These are phyloP conservation scores for Hydrotaea diabolus DNA, from an alignment of 2,888 invertebrate species.

Conservation along the genomic window DNA sequence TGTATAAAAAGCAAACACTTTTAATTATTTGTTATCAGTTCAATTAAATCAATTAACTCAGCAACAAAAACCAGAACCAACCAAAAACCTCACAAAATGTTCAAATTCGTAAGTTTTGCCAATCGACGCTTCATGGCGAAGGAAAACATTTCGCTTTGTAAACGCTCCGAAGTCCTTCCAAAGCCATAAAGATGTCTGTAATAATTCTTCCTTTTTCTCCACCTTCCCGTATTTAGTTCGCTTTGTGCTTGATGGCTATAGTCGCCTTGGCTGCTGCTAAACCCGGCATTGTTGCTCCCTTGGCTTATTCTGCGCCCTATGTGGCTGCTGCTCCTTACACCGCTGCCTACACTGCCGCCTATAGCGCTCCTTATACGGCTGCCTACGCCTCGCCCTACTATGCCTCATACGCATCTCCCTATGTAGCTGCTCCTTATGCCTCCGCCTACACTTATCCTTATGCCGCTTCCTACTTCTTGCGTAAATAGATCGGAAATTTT, in stretches of 20 bases:
- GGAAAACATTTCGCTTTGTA: no score
- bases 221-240: constrained; percentile 48
- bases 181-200: neutral
- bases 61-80: constrained; percentile 25
- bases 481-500: constrained; percentile 48
- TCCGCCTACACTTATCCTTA: constrained; percentile 64
- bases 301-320: constrained; percentile 69
- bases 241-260: constrained; percentile 69
- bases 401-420: constrained; percentile 73
- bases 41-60: constrained; percentile 41
- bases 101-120: constrained; percentile 69
- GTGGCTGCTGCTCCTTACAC: constrained; percentile 67
- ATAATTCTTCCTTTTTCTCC: constrained; percentile 6
- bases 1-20: constrained; percentile 52
- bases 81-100: constrained; percentile 59
- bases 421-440: constrained; percentile 63
- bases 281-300: constrained; percentile 70
- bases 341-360: constrained; percentile 67
- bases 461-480: constrained; percentile 62
- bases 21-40: constrained; percentile 52
- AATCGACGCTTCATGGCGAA: neutral
- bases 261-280: constrained; percentile 69
- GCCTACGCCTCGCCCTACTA: constrained; percentile 70
- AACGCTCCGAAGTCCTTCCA: no score
- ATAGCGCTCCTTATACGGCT: constrained; percentile 70